These are phyloP conservation scores for Corella eumyota DNA, from an alignment of 23 tunicate species.

Conservation along the genomic window DNA sequence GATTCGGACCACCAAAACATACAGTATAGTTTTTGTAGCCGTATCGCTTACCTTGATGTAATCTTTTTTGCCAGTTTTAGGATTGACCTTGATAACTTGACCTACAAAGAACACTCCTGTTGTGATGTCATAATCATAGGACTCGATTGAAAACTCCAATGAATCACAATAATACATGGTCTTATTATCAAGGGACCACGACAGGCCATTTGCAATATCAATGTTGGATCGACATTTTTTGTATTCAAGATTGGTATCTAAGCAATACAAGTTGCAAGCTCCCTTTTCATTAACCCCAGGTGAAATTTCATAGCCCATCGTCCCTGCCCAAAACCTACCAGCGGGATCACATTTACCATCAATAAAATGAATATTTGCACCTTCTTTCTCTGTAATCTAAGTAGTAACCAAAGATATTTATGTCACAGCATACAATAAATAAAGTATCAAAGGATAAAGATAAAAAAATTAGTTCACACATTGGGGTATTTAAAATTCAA, in stretches of 20 bases:
- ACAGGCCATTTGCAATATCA: conserved; percentile 70
- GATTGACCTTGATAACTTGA: conserved; percentile 53
- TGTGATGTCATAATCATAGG: conserved; percentile 65
- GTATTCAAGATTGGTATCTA: conserved; percentile 46
- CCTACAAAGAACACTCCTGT: conserved; percentile 68
- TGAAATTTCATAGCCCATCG: too few species aligned
- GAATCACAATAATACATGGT: conserved; percentile 73
- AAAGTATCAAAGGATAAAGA: too few species aligned
- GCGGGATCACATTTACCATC: conserved; percentile 93
- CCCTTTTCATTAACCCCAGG: too few species aligned
- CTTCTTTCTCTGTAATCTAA: too few species aligned
- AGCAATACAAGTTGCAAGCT: conserved; percentile 44
- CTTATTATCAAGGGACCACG: conserved; percentile 50
- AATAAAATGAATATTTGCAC: conserved; percentile 49
- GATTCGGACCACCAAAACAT: conserved; percentile 87
- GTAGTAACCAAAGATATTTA: too few species aligned
- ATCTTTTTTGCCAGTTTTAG: conserved; percentile 48
- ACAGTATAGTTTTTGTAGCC: conserved; percentile 60
- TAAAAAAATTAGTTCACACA: too few species aligned
- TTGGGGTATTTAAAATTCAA: conserved; percentile 21
- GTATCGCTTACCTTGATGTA: conserved; percentile 61
- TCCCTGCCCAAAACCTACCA: conserved; percentile 91
- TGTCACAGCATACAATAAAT: too few species aligned
- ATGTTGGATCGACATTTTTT: too few species aligned
- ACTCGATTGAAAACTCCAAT: conserved; percentile 38